Percentiles rank a stretch among this genome's conserved stretches.
These are phyloP conservation scores for Tupiocoris notatus DNA, from an alignment of 2,888 invertebrate species.

Conservation along the genomic window DNA sequence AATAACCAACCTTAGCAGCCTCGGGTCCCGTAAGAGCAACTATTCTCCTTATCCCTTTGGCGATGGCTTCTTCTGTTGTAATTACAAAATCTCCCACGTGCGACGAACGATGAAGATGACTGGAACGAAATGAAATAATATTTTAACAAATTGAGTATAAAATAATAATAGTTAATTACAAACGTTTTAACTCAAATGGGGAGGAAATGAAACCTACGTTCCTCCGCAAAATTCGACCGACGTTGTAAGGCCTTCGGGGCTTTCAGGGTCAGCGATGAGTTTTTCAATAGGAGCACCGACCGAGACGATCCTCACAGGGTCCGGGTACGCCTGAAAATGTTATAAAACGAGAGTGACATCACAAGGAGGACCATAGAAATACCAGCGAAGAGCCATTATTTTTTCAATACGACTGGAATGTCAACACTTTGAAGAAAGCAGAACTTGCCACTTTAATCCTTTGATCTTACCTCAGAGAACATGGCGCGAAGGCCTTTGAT, in stretches of 20 bases:
- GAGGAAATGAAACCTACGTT: constrained; percentile 65
- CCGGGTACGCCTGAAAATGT: constrained; percentile 73
- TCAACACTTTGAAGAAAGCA: too few relatives aligned
- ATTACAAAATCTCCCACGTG: constrained; percentile 96
- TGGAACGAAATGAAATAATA: constrained; percentile 51
- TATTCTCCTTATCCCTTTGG: constrained; percentile 95
- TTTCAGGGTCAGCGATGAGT: constrained; percentile 80
- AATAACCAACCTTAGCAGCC: constrained; percentile 64
- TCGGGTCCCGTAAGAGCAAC: constrained; percentile 95
- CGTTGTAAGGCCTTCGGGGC: constrained; percentile 73
- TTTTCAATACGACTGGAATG: too few relatives aligned
- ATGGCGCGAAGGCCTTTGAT: constrained; percentile 93
- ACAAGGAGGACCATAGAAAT: too few relatives aligned
- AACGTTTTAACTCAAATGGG: neutral
- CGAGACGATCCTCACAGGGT: constrained; percentile 90
- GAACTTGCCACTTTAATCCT: too few relatives aligned
- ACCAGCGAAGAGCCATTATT: too few relatives aligned
- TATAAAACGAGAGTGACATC: too few relatives aligned
- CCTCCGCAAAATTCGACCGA: constrained; percentile 99
- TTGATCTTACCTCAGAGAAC: constrained; percentile 77
- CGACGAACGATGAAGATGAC: constrained; percentile 82
- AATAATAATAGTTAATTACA: neutral
- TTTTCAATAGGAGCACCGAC: constrained; percentile 90
- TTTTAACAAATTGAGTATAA: neutral
- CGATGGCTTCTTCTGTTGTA: constrained; percentile 96